These are phyloP conservation scores for Eupleurogrammus muticus DNA, from an alignment of 2,797 vertebrate genomes.

Conservation along the genomic window DNA sequence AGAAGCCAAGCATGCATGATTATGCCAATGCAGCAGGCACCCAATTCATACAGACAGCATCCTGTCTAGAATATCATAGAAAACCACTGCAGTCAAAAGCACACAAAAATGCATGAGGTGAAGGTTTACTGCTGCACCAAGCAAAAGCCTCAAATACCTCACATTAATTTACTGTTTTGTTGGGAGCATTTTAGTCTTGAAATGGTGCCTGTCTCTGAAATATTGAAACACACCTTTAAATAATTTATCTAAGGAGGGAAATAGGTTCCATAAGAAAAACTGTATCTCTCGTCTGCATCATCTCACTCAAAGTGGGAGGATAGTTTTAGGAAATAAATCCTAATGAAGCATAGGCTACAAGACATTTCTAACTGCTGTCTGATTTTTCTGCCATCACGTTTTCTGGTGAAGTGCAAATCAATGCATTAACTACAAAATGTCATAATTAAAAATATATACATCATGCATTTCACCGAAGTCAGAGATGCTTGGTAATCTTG, in stretches of 20 bases:
- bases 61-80: constrained; percentile 53
- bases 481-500: constrained; percentile 4
- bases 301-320: constrained; percentile 50
- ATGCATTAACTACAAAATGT: constrained; percentile 1
- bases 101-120: constrained; percentile 37
- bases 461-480: neutral
- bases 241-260: constrained; percentile 83
- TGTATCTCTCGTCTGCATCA: constrained; percentile 56
- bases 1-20: constrained; percentile 71
- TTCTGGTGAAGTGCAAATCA: constrained; percentile 16
- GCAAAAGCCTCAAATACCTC: constrained; percentile 14
- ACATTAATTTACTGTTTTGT: constrained; percentile 46
- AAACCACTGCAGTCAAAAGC: constrained; percentile 62
- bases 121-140: constrained; percentile 22
- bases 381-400: constrained; percentile 4
- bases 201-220: constrained; percentile 81
- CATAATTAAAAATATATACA: neutral
- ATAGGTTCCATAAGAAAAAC: constrained; percentile 74
- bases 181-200: constrained; percentile 72
- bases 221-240: constrained; percentile 85
- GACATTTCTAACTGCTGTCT: constrained; percentile 32
- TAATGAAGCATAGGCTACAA: constrained; percentile 12
- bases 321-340: constrained; percentile 32
- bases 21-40: constrained; percentile 75
- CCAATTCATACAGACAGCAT: constrained; percentile 62